These are phyloP conservation scores for Brotula barbata DNA, from an alignment of 2,797 vertebrate genomes.

Conservation along the genomic window DNA sequence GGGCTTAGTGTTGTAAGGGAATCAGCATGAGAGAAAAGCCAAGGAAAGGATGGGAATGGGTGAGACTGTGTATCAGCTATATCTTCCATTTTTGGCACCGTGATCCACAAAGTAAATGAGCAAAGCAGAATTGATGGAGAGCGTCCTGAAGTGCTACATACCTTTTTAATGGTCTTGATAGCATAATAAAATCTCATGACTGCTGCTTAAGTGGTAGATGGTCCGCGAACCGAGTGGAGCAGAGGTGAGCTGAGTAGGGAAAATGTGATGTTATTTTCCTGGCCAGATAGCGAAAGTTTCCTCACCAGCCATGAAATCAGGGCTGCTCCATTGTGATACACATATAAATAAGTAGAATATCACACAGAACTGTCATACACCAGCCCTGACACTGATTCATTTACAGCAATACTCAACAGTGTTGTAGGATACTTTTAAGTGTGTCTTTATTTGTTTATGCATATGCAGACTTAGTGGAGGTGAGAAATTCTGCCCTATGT, in stretches of 20 bases:
- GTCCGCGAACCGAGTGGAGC: slow-evolving; percentile 52
- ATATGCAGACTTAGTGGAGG: slow-evolving; percentile 8
- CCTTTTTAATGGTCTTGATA: slow-evolving; percentile 33
- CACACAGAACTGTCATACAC: slow-evolving; percentile 33
- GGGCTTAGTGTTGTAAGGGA: too few species aligned
- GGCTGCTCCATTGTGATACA: slow-evolving; percentile 65
- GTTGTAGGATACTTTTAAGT: slow-evolving; percentile 14
- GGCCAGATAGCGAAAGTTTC: slow-evolving; percentile 68
- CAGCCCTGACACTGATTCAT: slow-evolving; percentile 54
- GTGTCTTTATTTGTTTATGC: slow-evolving; percentile 23
- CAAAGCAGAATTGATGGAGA: slow-evolving; percentile 4
- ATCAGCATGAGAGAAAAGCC: slow-evolving; percentile 59
- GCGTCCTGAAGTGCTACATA: slow-evolving; percentile 17
- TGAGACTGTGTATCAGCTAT: slow-evolving; percentile 19
- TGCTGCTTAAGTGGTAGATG: slow-evolving; percentile 37
- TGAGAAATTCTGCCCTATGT: too few species aligned
- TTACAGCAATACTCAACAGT: slow-evolving; percentile 5
- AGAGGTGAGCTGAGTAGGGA: slow-evolving; percentile 70
- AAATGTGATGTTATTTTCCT: slow-evolving; percentile 79
- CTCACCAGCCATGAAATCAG: slow-evolving; percentile 71
- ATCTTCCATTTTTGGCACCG: slow-evolving; percentile 20
- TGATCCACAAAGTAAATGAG: slow-evolving; percentile 23
- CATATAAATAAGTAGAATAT: slow-evolving; percentile 70
- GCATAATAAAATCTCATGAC: slow-evolving; percentile 27
- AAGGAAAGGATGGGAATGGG: background rate